Evolutionary conservation across 2,888 invertebrate species (phyloP).

Genomic region (Trypoxylon attenuatum): DNA sequence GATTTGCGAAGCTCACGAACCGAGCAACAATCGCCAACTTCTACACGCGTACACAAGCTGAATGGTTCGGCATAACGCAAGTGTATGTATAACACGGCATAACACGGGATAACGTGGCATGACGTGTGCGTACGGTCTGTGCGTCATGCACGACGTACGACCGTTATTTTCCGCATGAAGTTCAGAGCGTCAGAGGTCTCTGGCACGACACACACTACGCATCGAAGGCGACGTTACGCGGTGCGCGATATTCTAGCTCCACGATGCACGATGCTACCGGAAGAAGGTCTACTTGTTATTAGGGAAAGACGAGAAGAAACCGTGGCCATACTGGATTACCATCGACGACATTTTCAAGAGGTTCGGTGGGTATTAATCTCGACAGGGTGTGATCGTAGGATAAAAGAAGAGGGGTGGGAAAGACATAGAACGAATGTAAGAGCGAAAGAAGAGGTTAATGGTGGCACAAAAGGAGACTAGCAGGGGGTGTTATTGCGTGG

Average conservation of each 20-base stretch:
- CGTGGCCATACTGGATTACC: too few relatives aligned
- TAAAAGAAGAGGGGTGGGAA: conserved; percentile 10
- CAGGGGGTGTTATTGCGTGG: conserved; percentile 49
- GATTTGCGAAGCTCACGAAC: background rate
- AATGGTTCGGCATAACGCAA: too few relatives aligned
- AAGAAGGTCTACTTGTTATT: too few relatives aligned
- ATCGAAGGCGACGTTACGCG: background rate
- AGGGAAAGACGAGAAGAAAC: conserved; percentile 19
- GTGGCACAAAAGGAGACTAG: conserved; percentile 39
- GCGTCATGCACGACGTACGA: conserved; percentile 18
- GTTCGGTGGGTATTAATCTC: too few relatives aligned
- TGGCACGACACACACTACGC: background rate
- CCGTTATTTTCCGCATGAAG: conserved; percentile 17
- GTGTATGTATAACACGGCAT: background rate
- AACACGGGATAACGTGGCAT: conserved; percentile 1
- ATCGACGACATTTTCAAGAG: too few relatives aligned
- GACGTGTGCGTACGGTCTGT: conserved; percentile 1
- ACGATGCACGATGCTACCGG: background rate
- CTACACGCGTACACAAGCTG: too few relatives aligned
- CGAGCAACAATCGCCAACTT: too few relatives aligned
- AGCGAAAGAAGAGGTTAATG: conserved; percentile 35
- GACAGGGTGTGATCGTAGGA: conserved; percentile 31
- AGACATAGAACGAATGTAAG: conserved; percentile 6
- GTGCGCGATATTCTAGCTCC: too few relatives aligned
- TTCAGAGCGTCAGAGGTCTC: conserved; percentile 4